Evolutionary conservation across 2,797 vertebrate genomes (phyloP).

Genomic region (Gallinago solitaria): DNA sequence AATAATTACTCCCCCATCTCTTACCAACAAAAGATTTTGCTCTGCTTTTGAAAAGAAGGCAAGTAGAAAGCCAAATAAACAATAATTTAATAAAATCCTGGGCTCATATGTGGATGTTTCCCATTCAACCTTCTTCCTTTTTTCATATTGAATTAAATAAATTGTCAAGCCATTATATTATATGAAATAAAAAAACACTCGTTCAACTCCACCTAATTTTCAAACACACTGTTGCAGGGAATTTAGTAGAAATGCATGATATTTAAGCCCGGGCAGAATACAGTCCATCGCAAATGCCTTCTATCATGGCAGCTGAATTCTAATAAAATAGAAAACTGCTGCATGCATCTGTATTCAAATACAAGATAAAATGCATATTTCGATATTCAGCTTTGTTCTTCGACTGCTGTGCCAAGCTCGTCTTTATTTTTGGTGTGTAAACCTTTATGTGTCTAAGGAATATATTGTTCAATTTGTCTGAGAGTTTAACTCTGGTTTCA

Average conservation of each 20-base stretch:
- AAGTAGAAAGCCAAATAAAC: slow-evolving; percentile 21
- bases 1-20: neutral
- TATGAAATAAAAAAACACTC: neutral
- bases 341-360: neutral
- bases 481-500: slow-evolving; percentile 10
- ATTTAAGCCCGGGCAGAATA: neutral
- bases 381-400: neutral
- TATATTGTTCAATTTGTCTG: neutral
- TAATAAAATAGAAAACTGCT: neutral
- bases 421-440: slow-evolving; percentile 23
- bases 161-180: slow-evolving; percentile 2
- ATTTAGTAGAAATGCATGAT: neutral
- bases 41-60: neutral
- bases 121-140: neutral
- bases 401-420: neutral
- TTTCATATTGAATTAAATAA: slow-evolving; percentile 17
- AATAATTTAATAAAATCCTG: neutral
- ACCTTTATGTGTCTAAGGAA: slow-evolving; percentile 6
- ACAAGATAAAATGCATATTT: neutral
- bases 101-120: neutral
- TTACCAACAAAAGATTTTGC: neutral
- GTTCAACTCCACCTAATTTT: neutral
- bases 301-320: slow-evolving; percentile 4
- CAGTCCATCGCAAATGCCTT: neutral
- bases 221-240: neutral